phyloP scores from a whole-genome alignment of 2,797 vertebrate species.

The Squalus acanthias region DNA sequence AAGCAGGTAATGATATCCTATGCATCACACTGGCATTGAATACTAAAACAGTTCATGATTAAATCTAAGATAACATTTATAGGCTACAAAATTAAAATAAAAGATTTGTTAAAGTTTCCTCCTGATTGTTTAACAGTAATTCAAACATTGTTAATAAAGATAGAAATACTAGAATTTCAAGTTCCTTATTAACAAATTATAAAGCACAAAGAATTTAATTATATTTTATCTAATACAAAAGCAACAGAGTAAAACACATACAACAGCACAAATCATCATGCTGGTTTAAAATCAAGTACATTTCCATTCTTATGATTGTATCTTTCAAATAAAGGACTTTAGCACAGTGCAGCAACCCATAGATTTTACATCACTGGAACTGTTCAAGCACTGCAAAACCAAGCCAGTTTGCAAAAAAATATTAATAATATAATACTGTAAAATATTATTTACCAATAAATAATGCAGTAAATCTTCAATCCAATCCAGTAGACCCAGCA shows the following conservation, averaged over 20 bases:
- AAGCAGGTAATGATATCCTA: background rate
- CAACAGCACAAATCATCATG: background rate
- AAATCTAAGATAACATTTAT: background rate
- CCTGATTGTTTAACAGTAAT: background rate
- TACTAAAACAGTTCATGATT: background rate
- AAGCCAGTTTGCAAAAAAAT: too few species aligned
- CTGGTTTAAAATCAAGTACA: background rate
- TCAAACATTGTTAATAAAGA: background rate
- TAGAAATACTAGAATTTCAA: background rate
- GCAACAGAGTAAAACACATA: background rate
- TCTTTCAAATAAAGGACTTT: conserved; percentile 15
- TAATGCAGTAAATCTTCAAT: background rate
- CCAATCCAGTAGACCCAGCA: background rate
- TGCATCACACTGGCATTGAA: background rate
- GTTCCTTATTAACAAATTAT: background rate
- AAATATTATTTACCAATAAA: background rate
- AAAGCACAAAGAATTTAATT: background rate
- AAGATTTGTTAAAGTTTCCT: background rate
- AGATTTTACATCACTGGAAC: background rate
- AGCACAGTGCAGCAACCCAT: background rate
- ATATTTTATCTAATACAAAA: background rate
- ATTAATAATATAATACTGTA: background rate
- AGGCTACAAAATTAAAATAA: background rate
- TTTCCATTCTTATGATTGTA: background rate
- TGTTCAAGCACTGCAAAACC: background rate